These are phyloP conservation scores for Hoplodrina ambigua DNA, from an alignment of 2,888 invertebrate genomes.

Conservation along the genomic window DNA sequence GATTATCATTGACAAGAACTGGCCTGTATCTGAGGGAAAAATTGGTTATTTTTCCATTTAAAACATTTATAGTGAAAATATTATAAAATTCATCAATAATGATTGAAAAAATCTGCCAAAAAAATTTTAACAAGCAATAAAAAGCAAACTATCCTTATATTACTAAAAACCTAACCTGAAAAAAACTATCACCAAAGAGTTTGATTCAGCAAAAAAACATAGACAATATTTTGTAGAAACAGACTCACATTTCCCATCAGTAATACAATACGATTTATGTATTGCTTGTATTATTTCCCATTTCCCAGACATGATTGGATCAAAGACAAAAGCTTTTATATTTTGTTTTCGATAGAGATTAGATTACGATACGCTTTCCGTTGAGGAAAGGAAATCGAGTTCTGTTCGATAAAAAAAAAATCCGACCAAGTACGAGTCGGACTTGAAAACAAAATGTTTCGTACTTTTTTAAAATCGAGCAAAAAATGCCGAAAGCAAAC, in stretches of 20 bases:
- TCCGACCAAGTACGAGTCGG: too few relatives aligned
- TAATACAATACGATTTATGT: slow-evolving; percentile 44
- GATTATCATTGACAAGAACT: too few relatives aligned
- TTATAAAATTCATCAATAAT: too few relatives aligned
- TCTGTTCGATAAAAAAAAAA: slow-evolving; percentile 6
- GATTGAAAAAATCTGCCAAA: too few relatives aligned
- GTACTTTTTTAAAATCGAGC: too few relatives aligned
- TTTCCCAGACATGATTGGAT: slow-evolving; percentile 42
- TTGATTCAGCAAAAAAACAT: slow-evolving; percentile 4
- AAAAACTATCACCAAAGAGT: not conserved
- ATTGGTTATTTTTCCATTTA: too few relatives aligned
- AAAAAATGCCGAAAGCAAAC: too few relatives aligned
- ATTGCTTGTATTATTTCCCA: slow-evolving; percentile 25
- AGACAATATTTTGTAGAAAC: slow-evolving; percentile 10
- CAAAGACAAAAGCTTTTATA: slow-evolving; percentile 40
- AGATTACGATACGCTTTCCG: slow-evolving; percentile 30
- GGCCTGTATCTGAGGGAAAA: too few relatives aligned
- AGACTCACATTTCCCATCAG: slow-evolving; percentile 25
- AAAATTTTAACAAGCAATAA: too few relatives aligned
- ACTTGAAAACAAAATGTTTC: too few relatives aligned
- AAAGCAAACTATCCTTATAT: too few relatives aligned
- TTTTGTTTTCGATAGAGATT: slow-evolving; percentile 50
- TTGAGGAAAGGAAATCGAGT: slow-evolving; percentile 19
- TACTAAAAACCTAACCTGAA: not conserved
- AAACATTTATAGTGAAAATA: too few relatives aligned